A percentile compares a stretch with the other conserved stretches of the same genome.
phyloP scores from a whole-genome alignment of 2,113 vertebrate genomes.

The Myiopsitta monachus region DNA sequence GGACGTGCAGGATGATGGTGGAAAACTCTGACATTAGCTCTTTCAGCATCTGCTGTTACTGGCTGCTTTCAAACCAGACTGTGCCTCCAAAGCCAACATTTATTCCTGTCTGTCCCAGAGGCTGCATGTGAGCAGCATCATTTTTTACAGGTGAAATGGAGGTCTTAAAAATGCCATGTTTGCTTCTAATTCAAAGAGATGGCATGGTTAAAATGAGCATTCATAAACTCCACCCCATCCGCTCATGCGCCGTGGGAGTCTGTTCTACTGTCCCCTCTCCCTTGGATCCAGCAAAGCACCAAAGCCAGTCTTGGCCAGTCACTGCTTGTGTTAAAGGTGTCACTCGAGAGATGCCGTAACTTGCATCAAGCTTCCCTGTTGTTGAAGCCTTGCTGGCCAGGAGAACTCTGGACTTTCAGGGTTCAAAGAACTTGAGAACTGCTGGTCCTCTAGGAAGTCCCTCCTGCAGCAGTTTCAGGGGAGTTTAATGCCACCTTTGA shows the following conservation, averaged over 20 bases:
- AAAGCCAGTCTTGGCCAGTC: not conserved
- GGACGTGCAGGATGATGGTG: conserved; percentile 39
- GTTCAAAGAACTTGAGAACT: not conserved
- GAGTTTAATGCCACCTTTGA: not conserved
- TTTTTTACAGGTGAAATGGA: not conserved
- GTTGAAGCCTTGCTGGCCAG: not conserved
- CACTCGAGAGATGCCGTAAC: not conserved
- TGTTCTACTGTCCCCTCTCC: not conserved
- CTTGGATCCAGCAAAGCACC: not conserved
- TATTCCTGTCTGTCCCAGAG: not conserved
- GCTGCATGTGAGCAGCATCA: not conserved
- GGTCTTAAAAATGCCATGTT: not conserved
- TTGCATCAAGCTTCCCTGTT: not conserved
- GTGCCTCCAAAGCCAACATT: not conserved
- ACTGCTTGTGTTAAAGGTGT: not conserved
- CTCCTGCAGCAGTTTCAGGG: not conserved
- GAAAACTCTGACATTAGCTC: conserved; percentile 24
- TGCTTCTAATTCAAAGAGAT: not conserved
- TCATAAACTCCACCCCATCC: not conserved
- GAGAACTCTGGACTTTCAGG: not conserved
- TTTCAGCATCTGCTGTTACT: not conserved
- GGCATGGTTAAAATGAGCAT: not conserved
- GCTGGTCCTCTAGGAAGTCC: not conserved
- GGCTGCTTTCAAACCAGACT: not conserved
- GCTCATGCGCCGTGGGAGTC: not conserved